phyloP scores from a whole-genome alignment of 2,888 invertebrate genomes.

The Ophonus ardosiacus region DNA sequence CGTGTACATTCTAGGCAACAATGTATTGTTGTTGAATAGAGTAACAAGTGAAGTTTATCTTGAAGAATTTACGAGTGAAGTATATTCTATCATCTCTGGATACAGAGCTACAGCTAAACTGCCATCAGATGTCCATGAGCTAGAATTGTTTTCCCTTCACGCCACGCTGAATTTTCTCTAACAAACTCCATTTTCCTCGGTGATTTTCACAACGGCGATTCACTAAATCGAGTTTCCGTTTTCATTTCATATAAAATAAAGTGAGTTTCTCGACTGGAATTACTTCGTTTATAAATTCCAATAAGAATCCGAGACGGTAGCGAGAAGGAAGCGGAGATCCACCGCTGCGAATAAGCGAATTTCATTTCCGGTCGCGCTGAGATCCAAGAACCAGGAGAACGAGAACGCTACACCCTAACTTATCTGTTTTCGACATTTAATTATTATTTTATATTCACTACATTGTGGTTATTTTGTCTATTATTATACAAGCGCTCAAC shows the following conservation, averaged over 20 bases:
- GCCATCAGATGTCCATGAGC: constrained; percentile 11
- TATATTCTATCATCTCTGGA: background rate
- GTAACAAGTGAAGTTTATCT: constrained; percentile 21
- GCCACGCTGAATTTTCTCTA: constrained; percentile 63
- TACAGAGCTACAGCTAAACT: background rate
- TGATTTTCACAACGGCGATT: constrained; percentile 64
- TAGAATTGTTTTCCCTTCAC: constrained; percentile 54
- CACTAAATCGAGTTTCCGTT: constrained; percentile 69
- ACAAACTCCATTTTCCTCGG: constrained; percentile 64
- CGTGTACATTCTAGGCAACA: background rate
- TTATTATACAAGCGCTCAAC: background rate
- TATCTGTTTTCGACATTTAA: constrained; percentile 48
- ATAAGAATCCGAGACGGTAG: constrained; percentile 68
- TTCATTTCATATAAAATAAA: constrained; percentile 70
- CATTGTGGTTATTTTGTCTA: constrained; percentile 1
- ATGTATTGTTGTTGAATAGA: background rate
- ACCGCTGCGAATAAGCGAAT: constrained; percentile 66
- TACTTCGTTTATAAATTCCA: constrained; percentile 72
- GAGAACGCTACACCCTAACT: background rate
- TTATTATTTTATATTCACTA: constrained; percentile 34
- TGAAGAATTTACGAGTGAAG: constrained; percentile 14
- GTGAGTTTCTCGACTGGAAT: constrained; percentile 71
- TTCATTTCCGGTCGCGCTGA: constrained; percentile 68
- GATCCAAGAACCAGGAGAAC: constrained; percentile 5
- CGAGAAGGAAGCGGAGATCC: constrained; percentile 32